Percentiles rank a stretch among this genome's conserved stretches.
phyloP scores from a whole-genome alignment of 2,888 invertebrate genomes.

The Andrena trimmerana region DNA sequence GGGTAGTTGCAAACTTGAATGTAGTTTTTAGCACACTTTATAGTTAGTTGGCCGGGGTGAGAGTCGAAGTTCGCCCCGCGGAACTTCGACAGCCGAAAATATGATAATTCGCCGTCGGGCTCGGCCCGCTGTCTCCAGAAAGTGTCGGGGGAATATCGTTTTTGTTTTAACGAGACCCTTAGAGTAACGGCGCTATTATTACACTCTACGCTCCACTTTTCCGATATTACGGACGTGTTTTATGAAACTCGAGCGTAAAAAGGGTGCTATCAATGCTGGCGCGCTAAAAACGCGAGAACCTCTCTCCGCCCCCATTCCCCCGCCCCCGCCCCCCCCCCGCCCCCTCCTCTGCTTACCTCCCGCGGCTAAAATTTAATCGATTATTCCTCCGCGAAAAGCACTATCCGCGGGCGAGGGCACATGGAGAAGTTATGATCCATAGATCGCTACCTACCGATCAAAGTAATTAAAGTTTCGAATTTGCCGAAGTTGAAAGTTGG shows the following conservation, averaged over 20 bases:
- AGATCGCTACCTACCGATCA: neutral
- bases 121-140: slow-evolving; percentile 19
- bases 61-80: slow-evolving; percentile 3
- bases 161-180: slow-evolving; percentile 50
- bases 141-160: slow-evolving; percentile 41
- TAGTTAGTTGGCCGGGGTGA: neutral
- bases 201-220: slow-evolving; percentile 41
- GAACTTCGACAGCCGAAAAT: slow-evolving; percentile 44
- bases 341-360: neutral
- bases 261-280: slow-evolving; percentile 35
- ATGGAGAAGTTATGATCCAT: neutral
- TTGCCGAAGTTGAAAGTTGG: neutral
- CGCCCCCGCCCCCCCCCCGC: too few relatives aligned
- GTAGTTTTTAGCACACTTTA: slow-evolving; percentile 36
- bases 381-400: neutral
- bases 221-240: slow-evolving; percentile 51
- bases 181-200: slow-evolving; percentile 42
- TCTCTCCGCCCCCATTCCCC: neutral
- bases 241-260: slow-evolving; percentile 40
- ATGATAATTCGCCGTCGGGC: slow-evolving; percentile 36
- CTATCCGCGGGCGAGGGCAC: neutral
- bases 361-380: slow-evolving; percentile 33
- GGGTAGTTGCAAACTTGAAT: slow-evolving; percentile 22
- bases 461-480: neutral
- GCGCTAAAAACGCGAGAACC: slow-evolving; percentile 18